Evolutionary conservation across 2,888 invertebrate species (phyloP).

Genomic region (Ferrisia virgata): DNA sequence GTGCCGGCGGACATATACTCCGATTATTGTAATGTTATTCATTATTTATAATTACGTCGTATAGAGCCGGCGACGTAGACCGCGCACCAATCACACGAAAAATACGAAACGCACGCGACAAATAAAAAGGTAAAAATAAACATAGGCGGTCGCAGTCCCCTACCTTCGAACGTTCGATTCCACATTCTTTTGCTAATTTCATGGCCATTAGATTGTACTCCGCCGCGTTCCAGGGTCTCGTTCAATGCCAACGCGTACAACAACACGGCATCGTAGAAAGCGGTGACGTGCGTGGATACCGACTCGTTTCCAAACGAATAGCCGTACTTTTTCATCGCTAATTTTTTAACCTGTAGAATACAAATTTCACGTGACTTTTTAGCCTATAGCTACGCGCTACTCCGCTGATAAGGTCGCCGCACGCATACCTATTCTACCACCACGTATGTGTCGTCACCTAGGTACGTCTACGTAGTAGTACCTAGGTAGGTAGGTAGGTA

Average conservation of each 20-base stretch:
- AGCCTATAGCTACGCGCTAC: too few relatives aligned
- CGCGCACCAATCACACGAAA: too few relatives aligned
- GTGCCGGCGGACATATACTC: too few relatives aligned
- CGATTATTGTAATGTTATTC: too few relatives aligned
- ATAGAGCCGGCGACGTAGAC: too few relatives aligned
- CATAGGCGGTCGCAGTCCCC: too few relatives aligned
- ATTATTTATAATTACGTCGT: too few relatives aligned
- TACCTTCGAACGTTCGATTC: slow-evolving; percentile 80
- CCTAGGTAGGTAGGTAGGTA: not conserved
- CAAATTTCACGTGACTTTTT: too few relatives aligned
- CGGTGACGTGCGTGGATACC: slow-evolving; percentile 88
- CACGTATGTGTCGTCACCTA: not conserved
- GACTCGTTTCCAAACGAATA: slow-evolving; percentile 72
- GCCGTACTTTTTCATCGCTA: slow-evolving; percentile 68
- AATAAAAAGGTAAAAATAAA: too few relatives aligned
- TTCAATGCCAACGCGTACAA: slow-evolving; percentile 89
- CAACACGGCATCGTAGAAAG: slow-evolving; percentile 93
- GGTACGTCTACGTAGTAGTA: not conserved
- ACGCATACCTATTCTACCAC: not conserved
- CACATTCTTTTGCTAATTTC: slow-evolving; percentile 80
- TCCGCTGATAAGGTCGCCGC: not conserved
- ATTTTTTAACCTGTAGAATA: slow-evolving; percentile 61
- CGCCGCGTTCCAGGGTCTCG: slow-evolving; percentile 66
- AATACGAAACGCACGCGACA: too few relatives aligned
- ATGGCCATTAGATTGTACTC: slow-evolving; percentile 70